These are phyloP conservation scores for Elephas maximus DNA, from an alignment of 2,113 vertebrate genomes.

Conservation along the genomic window DNA sequence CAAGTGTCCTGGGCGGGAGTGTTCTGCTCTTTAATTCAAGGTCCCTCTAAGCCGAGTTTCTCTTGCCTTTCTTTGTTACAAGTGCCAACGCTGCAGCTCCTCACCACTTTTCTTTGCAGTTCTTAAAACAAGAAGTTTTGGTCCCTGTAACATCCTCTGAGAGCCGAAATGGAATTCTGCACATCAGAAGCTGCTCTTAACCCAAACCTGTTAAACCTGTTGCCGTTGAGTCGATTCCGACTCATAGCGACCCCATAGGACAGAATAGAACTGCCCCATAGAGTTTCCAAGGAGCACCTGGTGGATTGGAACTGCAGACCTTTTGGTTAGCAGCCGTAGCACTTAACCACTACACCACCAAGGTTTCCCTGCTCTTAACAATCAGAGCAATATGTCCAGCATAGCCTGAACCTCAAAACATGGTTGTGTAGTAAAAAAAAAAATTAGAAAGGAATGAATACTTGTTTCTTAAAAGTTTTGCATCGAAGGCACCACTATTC, in stretches of 20 bases:
- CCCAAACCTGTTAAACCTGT: no score
- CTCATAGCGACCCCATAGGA: no score
- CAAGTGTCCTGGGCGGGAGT: background rate
- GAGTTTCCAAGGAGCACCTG: no score
- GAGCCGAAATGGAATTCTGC: background rate
- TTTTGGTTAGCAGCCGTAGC: no score
- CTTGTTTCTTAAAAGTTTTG: background rate
- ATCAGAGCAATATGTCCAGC: background rate
- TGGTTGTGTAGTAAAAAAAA: background rate
- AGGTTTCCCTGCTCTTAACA: background rate
- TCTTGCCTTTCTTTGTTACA: background rate
- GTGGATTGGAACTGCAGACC: no score
- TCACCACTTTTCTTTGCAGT: slow-evolving; percentile 3
- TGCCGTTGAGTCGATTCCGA: no score
- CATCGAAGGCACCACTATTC: background rate
- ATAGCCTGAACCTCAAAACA: background rate
- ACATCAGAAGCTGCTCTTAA: background rate
- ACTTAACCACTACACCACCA: no score
- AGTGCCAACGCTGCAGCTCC: slow-evolving; percentile 8
- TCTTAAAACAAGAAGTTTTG: slow-evolving; percentile 58
- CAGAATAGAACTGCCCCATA: no score
- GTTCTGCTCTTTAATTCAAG: background rate
- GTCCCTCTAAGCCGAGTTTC: background rate
- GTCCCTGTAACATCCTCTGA: background rate
- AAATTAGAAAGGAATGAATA: background rate